phyloP scores from a whole-genome alignment of 2,888 invertebrate species.

The Macrosiphum euphorbiae region DNA sequence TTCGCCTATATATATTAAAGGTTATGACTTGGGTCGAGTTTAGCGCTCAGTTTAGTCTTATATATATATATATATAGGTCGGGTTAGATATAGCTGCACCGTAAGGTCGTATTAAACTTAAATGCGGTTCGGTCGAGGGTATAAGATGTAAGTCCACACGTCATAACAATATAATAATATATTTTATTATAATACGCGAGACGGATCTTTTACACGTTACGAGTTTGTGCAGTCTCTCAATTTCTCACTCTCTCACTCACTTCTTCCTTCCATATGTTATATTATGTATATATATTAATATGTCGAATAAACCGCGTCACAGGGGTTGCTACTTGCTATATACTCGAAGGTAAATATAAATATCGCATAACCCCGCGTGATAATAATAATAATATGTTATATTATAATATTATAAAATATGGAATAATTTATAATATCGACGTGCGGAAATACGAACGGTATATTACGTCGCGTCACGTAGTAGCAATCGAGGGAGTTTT shows the following conservation, averaged over 20 bases:
- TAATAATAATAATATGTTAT: not conserved
- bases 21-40: not conserved
- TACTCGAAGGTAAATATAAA: not conserved
- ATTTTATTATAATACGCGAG: conserved; percentile 3
- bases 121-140: not conserved
- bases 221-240: not conserved
- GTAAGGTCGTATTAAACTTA: not conserved
- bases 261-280: not conserved
- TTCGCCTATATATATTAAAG: not conserved
- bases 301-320: not conserved
- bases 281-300: not conserved
- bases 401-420: too few species aligned
- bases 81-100: not conserved
- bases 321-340: not conserved
- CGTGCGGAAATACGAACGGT: not conserved
- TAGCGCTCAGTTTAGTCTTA: not conserved
- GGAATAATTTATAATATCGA: not conserved
- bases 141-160: not conserved
- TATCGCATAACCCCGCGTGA: not conserved
- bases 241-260: not conserved
- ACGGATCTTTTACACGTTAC: conserved; percentile 44
- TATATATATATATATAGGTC: not conserved
- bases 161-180: conserved; percentile 1
- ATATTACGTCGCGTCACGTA: not conserved
- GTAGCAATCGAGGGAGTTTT: not conserved